A percentile compares a stretch with the other conserved stretches of the same genome.
These are phyloP conservation scores for Rhea pennata DNA, from an alignment of 2,113 vertebrate species.

Conservation along the genomic window DNA sequence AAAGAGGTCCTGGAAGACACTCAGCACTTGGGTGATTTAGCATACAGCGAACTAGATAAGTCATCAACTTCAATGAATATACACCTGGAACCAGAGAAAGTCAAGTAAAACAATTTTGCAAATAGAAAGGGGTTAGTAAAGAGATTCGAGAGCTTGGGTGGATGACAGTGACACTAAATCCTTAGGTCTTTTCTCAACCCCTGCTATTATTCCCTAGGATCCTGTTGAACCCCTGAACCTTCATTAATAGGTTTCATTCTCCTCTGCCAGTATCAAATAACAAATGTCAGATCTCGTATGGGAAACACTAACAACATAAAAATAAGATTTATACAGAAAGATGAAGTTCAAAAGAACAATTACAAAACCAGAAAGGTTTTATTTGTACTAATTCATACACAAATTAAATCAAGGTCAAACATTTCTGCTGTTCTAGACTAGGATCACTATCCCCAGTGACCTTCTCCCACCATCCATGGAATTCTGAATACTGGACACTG, in stretches of 20 bases:
- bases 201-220: conserved; percentile 43
- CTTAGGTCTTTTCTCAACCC: conserved; percentile 52
- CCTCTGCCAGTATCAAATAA: conserved; percentile 58
- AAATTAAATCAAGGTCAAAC: conserved; percentile 50
- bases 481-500: not conserved
- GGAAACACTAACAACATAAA: conserved; percentile 54
- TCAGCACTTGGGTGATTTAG: conserved; percentile 59
- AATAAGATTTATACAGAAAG: conserved; percentile 65
- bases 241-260: conserved; percentile 54
- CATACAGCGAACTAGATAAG: conserved; percentile 18
- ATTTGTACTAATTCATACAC: conserved; percentile 36
- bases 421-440: not conserved
- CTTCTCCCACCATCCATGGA: not conserved
- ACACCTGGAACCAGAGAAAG: conserved; percentile 54
- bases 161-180: conserved; percentile 71
- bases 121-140: conserved; percentile 11
- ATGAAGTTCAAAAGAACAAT: conserved; percentile 60
- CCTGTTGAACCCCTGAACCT: conserved; percentile 53
- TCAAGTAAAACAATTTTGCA: conserved; percentile 29
- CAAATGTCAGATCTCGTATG: conserved; percentile 58
- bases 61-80: conserved; percentile 33
- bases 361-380: conserved; percentile 55
- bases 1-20: conserved; percentile 24
- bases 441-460: not conserved
- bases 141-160: not conserved